Conservation (phyloP, 2,113 vertebrate species). For the Microcebus griseorufus region DNA sequence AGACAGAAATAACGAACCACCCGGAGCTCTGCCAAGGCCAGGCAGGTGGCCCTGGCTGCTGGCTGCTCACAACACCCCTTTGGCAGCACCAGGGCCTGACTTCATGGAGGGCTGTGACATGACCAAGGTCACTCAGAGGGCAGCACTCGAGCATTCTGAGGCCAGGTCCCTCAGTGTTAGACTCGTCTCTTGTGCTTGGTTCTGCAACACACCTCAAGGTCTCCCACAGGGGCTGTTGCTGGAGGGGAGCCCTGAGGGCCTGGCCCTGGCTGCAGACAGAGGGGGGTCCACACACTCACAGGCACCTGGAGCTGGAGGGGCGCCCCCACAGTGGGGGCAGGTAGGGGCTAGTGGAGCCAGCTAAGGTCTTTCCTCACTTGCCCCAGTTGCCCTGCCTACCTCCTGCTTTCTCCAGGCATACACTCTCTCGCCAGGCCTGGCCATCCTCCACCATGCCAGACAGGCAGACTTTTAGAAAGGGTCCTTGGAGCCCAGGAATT, state of each 20-base stretch:
- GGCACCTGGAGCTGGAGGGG: neutral
- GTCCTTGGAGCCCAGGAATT: neutral
- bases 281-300: neutral
- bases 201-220: too few relatives aligned
- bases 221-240: neutral
- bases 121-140: neutral
- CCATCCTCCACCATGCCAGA: neutral
- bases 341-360: neutral
- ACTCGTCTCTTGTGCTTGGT: neutral
- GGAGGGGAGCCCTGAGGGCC: neutral
- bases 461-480: neutral
- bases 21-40: neutral
- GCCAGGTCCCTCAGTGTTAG: neutral
- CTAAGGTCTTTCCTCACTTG: neutral
- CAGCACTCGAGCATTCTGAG: rapidly evolving
- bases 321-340: too few relatives aligned
- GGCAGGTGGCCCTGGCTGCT: neutral
- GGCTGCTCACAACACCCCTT: rapidly evolving
- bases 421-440: neutral
- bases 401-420: neutral
- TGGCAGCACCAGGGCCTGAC: neutral
- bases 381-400: neutral
- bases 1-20: neutral
- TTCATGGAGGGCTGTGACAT: neutral
- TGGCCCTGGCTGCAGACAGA: neutral